A percentile compares a stretch with the other conserved stretches of the same genome.
Conservation (phyloP, 2,113 vertebrate genomes). For the Cyphomyrus discorhynchus region DNA sequence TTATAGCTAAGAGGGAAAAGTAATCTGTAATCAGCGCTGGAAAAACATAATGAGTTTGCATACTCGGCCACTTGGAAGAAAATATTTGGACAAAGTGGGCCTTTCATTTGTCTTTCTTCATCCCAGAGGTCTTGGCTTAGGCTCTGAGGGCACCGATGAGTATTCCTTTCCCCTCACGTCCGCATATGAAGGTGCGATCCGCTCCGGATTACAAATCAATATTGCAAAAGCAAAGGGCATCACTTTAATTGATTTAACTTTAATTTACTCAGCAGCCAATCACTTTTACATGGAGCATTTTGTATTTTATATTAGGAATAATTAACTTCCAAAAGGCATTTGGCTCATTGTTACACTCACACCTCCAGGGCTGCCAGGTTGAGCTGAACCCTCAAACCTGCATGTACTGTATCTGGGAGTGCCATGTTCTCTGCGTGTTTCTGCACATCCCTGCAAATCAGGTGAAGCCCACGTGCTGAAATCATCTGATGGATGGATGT, state of each 20-base stretch:
- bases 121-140: neutral
- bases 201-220: neutral
- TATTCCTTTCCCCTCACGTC: neutral
- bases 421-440: neutral
- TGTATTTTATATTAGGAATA: neutral
- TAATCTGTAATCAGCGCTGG: neutral
- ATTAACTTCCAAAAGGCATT: neutral
- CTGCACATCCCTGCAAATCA: neutral
- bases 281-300: neutral
- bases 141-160: neutral
- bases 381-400: neutral
- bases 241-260: neutral
- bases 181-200: neutral
- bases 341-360: neutral
- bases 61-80: neutral
- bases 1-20: slow-evolving; percentile 2
- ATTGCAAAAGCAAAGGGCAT: neutral
- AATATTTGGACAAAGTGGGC: neutral
- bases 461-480: neutral
- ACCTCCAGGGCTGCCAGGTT: neutral
- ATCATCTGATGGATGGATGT: neutral
- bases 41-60: neutral
- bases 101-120: neutral
- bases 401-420: neutral
- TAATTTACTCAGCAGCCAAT: neutral